Evolutionary conservation across 2,888 invertebrate species (phyloP), one percentile per base, ranked within the genome.

Genomic region (Stenchaetothrips biformis): DNA sequence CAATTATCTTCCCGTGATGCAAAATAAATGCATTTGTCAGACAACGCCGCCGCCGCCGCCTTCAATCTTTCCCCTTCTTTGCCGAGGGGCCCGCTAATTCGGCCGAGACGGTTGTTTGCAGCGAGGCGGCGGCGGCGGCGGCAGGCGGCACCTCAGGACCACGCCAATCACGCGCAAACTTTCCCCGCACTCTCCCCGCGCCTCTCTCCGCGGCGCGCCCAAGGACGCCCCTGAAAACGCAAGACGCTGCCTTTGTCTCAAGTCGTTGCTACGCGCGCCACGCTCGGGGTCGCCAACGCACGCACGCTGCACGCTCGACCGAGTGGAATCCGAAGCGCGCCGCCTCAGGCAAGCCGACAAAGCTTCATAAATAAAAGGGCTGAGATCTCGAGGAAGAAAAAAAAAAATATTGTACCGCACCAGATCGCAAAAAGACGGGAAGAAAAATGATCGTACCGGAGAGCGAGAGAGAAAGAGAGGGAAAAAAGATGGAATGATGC

Each of bases 21-120:
- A 67, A 67, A 67, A 67, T 67, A 67, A 67, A 67, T 67, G 67
- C 67, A 67, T 67, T 67, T 67, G 67, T 67, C 67, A 21, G 67
- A 67, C 67, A 67, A 67, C 53, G 21, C 21, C 67, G 67, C 3
- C n/a, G n/a, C n/a, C n/a, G n/a, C n/a, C n/a, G n/a, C n/a, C n/a
- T n/a, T n/a, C n/a, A n/a, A n/a, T n/a, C 62, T 18, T 18, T 18
- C 9, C 18, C 62, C 18, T 18, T 8, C 62, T n/a, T 1, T 13
- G 2, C 62, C 62, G 7, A 49, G 49, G 49, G n/a, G 7, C 67
- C 21, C 49, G 49, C 67, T 9, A 6, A 3, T 21, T 49, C 49
- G 21, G 67, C 67, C 67, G 67, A 21, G 6, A 67, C 21, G 49
- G 49, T n/a, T n/a, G n/a, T n/a, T n/a, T n/a, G n/a, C n/a, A n/a